Conservation (phyloP, 2,797 vertebrate species). For the Microctenopoma lineatum region DNA sequence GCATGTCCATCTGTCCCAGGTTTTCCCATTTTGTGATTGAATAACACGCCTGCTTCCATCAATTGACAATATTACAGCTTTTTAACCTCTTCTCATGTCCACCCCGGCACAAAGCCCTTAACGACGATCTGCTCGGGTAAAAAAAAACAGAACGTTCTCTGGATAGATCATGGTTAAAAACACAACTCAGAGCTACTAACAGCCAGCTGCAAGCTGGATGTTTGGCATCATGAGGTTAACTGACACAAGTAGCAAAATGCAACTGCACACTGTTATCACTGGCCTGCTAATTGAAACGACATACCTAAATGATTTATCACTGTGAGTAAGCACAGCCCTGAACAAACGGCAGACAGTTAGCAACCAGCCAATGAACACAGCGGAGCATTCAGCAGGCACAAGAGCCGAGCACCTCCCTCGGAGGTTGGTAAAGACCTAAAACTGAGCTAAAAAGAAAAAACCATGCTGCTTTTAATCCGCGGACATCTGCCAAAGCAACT, state of each 20-base stretch:
- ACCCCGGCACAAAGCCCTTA: neutral
- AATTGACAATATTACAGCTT: neutral
- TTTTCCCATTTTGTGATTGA: neutral
- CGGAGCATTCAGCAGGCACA: neutral
- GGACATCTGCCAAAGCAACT: neutral
- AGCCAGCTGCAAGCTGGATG: neutral
- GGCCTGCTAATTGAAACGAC: neutral
- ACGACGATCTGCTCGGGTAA: neutral
- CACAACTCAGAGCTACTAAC: neutral
- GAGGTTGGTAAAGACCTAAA: neutral
- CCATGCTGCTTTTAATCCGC: neutral
- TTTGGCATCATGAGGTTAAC: neutral
- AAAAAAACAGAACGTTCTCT: neutral
- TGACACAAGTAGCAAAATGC: neutral
- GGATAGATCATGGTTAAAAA: too few relatives aligned
- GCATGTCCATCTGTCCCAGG: neutral
- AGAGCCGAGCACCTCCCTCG: neutral
- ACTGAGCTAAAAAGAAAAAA: neutral
- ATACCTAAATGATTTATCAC: neutral
- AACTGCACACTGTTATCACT: neutral
- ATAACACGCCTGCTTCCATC: constrained; percentile 1
- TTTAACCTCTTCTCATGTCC: neutral
- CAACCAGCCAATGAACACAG: neutral
- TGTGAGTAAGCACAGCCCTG: neutral
- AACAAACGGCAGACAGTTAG: neutral